phyloP scores from a whole-genome alignment of 92 coral and sea anemone genomes.

The Pocillopora grandis region DNA sequence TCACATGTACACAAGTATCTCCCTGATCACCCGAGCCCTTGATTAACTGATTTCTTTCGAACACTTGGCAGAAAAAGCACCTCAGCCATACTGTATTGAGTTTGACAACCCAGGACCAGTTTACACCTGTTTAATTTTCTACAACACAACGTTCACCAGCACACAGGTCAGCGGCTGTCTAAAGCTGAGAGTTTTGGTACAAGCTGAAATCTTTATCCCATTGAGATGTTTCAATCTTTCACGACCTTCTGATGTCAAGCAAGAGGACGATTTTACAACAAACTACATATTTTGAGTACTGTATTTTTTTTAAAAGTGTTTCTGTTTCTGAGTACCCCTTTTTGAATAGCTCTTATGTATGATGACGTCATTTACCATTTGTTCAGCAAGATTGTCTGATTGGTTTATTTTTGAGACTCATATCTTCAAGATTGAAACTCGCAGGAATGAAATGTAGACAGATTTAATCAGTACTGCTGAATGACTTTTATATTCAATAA shows the following conservation, averaged over 20 bases:
- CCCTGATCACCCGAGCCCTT: neutral
- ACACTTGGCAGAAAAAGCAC: conserved; percentile 7
- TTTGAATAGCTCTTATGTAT: no score
- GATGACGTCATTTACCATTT: no score
- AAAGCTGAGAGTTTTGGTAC: conserved; percentile 25
- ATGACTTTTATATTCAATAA: no score
- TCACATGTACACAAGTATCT: neutral
- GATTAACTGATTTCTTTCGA: neutral
- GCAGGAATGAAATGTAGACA: no score
- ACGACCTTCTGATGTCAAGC: neutral
- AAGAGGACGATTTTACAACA: neutral
- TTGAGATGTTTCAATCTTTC: conserved; percentile 21
- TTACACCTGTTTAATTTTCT: conserved; percentile 13
- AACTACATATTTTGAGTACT: neutral
- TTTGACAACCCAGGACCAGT: conserved; percentile 17
- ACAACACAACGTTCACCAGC: conserved; percentile 21
- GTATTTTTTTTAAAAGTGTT: no score
- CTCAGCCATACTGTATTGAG: conserved; percentile 20
- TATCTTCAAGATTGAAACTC: no score
- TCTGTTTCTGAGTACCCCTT: no score
- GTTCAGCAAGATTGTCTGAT: no score
- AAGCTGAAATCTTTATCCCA: conserved; percentile 19
- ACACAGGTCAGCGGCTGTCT: conserved; percentile 30
- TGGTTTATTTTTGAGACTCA: no score
- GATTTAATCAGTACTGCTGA: no score